Percentiles rank a stretch among this genome's conserved stretches.
Evolutionary conservation across 2,113 vertebrate genomes (phyloP).

Genomic region (Neofelis nebulosa): DNA sequence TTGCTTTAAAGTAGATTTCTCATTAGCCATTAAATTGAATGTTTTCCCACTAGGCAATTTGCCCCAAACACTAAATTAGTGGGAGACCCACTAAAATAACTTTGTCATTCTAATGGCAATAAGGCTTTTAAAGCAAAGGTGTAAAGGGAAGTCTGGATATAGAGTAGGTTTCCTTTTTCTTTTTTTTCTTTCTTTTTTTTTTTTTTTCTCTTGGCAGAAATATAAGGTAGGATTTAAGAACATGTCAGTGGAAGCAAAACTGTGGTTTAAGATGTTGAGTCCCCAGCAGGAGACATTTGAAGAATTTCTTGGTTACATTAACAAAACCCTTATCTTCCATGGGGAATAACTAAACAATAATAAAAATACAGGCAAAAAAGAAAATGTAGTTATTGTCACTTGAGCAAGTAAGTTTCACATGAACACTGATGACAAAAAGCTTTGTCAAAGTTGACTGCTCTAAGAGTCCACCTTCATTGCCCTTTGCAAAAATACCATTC

Average conservation of each 20-base stretch:
- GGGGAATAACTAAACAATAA: not conserved
- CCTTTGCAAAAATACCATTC: not conserved
- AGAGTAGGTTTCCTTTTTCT: not conserved
- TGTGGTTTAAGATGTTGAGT: not conserved
- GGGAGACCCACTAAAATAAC: slow-evolving; percentile 21
- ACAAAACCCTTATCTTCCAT: not conserved
- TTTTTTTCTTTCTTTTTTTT: not conserved
- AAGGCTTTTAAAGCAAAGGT: not conserved
- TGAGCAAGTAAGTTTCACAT: not conserved
- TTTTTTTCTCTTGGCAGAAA: not conserved
- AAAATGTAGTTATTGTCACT: not conserved
- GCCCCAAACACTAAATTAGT: slow-evolving; percentile 45
- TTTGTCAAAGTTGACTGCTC: not conserved
- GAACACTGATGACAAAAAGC: not conserved
- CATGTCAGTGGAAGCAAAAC: not conserved
- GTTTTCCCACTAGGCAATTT: slow-evolving; percentile 46
- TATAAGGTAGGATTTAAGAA: not conserved
- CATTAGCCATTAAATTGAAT: slow-evolving; percentile 62
- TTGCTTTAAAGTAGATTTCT: slow-evolving; percentile 63
- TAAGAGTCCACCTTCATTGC: not conserved
- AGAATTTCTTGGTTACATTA: not conserved
- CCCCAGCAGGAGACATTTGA: not conserved
- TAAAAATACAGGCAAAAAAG: not conserved
- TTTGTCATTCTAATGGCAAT: not conserved
- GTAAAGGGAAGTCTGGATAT: not conserved